Percentiles rank a stretch among this genome's conserved stretches.
Evolutionary conservation across 64 coral and sea anemone species (phyloP).

Genomic region (Pocillopora damicornis): DNA sequence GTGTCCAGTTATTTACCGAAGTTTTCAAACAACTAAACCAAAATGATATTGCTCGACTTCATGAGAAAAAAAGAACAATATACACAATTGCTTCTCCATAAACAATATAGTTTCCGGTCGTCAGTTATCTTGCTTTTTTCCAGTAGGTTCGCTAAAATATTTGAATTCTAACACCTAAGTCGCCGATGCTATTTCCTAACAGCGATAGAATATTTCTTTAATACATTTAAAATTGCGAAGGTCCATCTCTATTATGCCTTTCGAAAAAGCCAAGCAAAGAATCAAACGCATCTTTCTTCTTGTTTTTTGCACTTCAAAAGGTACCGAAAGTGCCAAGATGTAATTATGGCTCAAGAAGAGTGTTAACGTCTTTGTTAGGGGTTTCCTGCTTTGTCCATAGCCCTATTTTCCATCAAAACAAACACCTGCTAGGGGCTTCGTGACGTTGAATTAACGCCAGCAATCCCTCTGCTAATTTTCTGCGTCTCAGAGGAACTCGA

Average conservation of each 20-base stretch:
- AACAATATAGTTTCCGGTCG: conserved; percentile 51
- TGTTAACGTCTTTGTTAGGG: conserved; percentile 35
- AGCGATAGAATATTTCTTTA: conserved; percentile 3
- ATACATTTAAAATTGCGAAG: not conserved
- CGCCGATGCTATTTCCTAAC: conserved; percentile 6
- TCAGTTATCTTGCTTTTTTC: conserved; percentile 27
- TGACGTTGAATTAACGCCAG: conserved; percentile 11
- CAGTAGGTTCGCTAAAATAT: conserved; percentile 35
- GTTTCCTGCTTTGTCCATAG: conserved; percentile 44
- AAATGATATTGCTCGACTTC: conserved; percentile 42
- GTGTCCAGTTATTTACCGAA: not conserved
- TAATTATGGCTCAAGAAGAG: conserved; percentile 24
- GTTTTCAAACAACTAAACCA: conserved; percentile 12
- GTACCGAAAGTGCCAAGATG: conserved; percentile 41
- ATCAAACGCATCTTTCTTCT: not conserved
- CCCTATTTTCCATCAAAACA: conserved; percentile 39
- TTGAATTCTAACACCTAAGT: conserved; percentile 5
- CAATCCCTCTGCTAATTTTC: not conserved
- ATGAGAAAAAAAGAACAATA: conserved; percentile 26
- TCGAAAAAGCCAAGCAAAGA: not conserved
- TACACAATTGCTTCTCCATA: conserved; percentile 43
- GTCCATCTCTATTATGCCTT: not conserved
- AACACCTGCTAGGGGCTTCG: conserved; percentile 26
- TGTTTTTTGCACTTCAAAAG: conserved; percentile 35
- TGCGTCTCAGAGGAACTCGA: not conserved